Evolutionary conservation across 1,140 invertebrate genomes (phyloP).

Genomic region (Achroia grisella): DNA sequence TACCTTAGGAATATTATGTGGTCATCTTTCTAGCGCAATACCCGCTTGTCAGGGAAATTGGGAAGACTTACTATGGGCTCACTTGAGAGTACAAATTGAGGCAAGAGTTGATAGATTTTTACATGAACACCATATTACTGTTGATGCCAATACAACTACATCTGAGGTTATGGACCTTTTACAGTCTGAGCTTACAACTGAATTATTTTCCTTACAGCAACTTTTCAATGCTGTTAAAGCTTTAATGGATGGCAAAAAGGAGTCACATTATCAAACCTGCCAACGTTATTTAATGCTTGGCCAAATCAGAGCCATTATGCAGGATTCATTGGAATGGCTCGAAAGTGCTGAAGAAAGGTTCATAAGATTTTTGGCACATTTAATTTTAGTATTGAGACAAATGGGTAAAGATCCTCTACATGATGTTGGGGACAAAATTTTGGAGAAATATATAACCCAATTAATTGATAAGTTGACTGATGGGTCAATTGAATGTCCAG

Average conservation of each 20-base stretch:
- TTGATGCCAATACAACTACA: slow-evolving; percentile 73
- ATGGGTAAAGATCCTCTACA: slow-evolving; percentile 80
- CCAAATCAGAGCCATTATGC: slow-evolving; percentile 62
- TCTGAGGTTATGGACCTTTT: slow-evolving; percentile 84
- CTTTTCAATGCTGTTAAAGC: slow-evolving; percentile 77
- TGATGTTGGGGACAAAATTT: slow-evolving; percentile 81
- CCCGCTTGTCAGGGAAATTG: slow-evolving; percentile 83
- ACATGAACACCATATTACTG: slow-evolving; percentile 68
- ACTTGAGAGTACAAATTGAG: slow-evolving; percentile 88
- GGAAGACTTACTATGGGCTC: slow-evolving; percentile 94
- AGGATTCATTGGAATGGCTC: slow-evolving; percentile 50
- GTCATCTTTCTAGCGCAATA: slow-evolving; percentile 84
- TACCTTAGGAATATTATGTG: slow-evolving; percentile 87
- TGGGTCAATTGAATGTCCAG: slow-evolving; percentile 70
- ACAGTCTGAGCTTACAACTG: slow-evolving; percentile 78
- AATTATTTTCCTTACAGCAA: slow-evolving; percentile 78
- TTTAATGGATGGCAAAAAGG: slow-evolving; percentile 56
- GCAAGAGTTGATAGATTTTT: slow-evolving; percentile 87
- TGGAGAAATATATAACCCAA: slow-evolving; percentile 81
- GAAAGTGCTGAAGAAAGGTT: slow-evolving; percentile 74
- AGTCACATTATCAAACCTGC: slow-evolving; percentile 67
- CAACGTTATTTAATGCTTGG: slow-evolving; percentile 65
- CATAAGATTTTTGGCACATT: slow-evolving; percentile 87
- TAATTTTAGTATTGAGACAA: slow-evolving; percentile 87
- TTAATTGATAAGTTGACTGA: slow-evolving; percentile 81